Base-by-base conservation (phyloP, 2,113 vertebrate genomes). In the Rafetus swinhoei region DNA sequence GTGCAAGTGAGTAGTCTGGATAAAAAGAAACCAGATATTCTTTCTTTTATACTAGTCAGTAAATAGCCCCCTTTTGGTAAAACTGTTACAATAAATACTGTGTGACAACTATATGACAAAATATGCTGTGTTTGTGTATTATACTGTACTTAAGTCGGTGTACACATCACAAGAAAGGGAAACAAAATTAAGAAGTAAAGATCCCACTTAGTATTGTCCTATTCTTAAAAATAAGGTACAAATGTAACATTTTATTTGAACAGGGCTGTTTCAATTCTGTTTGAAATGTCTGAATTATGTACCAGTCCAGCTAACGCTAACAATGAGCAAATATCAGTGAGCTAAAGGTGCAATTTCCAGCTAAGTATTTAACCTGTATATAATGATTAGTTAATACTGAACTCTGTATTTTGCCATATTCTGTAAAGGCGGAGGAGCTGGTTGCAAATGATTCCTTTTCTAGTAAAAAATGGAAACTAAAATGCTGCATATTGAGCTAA, bases 61-160 rank as follows among this genome's bases (percentile, higher is more conserved):
- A 81, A 88, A 60, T 76, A 85, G 85, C 15, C 29, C 55, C 19
- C 87, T 94, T 77, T 79, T 82, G 60, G 81, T 93, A 54, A 72
- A 95, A 84, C 74, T 59, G 55, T 95, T 92, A 84, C 24, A 88
- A 81, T 90, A 80, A 88, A 86, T 74, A 56, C 54, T 74, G 22
- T 39, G 93, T 92, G 86, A 83, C 22, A 65, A 60, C 90, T 93
- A 60, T 93, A 96, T 95, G 95, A 85, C 89, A 93, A 95, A 96
- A 89, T 12, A 80, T 60, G 19, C 45, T 56, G 81, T 94, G 90
- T 94, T 74, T 56, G 72, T 84, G 12, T 95, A 91, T 97, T 90
- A 76, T 88, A 89, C 27, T 77, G 32, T 79, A 82, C n/a, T 10
- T 62, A 72, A 69, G 14, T 50, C 77, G 80, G 59, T 50, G 6